phyloP scores from a whole-genome alignment of 2,888 invertebrate genomes.

The Pristionchus exspectatus region DNA sequence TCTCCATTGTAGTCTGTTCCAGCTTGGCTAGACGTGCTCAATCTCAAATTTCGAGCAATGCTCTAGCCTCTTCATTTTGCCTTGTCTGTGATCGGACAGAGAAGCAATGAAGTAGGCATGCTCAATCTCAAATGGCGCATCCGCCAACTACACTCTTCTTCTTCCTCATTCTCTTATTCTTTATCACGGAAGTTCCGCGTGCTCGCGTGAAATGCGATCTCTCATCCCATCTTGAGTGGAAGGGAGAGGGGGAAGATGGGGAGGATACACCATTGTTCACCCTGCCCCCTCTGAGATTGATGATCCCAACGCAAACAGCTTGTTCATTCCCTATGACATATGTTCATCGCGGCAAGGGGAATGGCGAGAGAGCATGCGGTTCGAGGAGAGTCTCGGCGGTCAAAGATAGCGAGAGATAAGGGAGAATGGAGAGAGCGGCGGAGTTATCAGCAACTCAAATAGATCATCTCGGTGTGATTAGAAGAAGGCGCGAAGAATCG shows the following conservation, averaged over 20 bases:
- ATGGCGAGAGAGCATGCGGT: background rate
- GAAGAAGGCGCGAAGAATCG: conserved; percentile 28
- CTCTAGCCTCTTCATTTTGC: too few relatives aligned
- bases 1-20: too few relatives aligned
- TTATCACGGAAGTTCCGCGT: conserved; percentile 40
- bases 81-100: background rate
- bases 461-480: conserved; percentile 29
- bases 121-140: background rate
- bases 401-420: background rate
- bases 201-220: background rate
- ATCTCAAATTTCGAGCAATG: too few relatives aligned
- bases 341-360: background rate
- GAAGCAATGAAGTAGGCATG: background rate
- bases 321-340: background rate
- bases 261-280: conserved; percentile 26
- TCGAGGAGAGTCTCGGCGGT: background rate
- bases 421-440: background rate
- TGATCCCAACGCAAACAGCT: conserved; percentile 20
- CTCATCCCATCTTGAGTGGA: background rate
- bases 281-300: background rate
- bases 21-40: too few relatives aligned
- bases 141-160: background rate
- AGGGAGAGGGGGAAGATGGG: background rate
- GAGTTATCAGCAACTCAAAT: conserved; percentile 20
- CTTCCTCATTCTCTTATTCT: background rate